Conservation (phyloP, 2,888 invertebrate genomes). For the Microctonus hyperodae region DNA sequence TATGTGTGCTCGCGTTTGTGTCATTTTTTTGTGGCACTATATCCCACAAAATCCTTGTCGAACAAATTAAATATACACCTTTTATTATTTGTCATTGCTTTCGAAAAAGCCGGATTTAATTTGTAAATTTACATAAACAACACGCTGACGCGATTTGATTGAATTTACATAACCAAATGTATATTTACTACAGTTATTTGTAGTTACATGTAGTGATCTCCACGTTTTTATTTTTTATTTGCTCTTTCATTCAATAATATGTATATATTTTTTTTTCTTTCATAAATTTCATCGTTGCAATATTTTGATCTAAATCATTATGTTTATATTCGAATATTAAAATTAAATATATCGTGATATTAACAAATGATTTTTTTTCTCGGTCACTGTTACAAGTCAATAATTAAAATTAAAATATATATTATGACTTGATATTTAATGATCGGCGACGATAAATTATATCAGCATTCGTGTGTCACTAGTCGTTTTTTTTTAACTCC, state of each 20-base stretch:
- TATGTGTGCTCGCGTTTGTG: conserved; percentile 12
- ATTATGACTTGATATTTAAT: neutral
- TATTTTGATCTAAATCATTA: too few species aligned
- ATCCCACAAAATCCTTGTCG: neutral
- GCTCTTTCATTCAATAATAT: neutral
- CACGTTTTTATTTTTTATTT: conserved; percentile 42
- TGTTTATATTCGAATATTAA: neutral
- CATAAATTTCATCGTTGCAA: too few species aligned
- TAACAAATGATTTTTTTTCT: conserved; percentile 5
- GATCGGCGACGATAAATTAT: neutral
- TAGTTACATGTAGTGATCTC: conserved; percentile 46
- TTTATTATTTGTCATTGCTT: neutral
- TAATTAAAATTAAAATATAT: conserved; percentile 19
- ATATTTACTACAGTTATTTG: conserved; percentile 4
- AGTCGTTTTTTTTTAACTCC: conserved; percentile 2
- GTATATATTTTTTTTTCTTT: too few species aligned
- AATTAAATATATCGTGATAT: neutral
- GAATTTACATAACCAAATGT: neutral
- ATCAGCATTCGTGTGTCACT: conserved; percentile 9
- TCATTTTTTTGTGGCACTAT: neutral
- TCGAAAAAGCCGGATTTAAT: neutral
- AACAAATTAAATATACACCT: neutral
- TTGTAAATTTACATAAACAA: neutral
- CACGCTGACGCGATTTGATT: neutral
- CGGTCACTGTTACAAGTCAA: conserved; percentile 13